Conservation (phyloP, 1,140 invertebrate species). For the Drosophila bipectinata region DNA sequence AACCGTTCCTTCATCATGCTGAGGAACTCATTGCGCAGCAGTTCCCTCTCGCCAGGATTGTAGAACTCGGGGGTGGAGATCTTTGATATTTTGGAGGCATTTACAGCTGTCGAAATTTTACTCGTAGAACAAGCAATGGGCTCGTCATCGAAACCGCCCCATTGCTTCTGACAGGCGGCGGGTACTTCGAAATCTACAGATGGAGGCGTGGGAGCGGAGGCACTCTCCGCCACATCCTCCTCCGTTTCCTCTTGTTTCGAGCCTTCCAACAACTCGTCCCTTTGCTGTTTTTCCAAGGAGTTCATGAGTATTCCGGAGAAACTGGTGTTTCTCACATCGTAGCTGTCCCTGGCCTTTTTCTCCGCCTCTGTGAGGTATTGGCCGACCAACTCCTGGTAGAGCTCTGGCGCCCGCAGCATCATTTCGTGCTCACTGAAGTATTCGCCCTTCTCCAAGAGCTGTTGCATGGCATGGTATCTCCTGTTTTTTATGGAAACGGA, state of each 20-base stretch:
- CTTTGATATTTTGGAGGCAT: conserved; percentile 38
- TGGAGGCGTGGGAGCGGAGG: background rate
- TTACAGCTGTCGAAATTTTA: conserved; percentile 57
- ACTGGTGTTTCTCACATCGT: conserved; percentile 86
- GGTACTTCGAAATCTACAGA: conserved; percentile 58
- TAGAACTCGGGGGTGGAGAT: conserved; percentile 83
- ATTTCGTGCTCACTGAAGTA: conserved; percentile 97
- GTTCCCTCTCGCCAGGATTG: conserved; percentile 85
- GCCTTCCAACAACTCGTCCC: conserved; percentile 86
- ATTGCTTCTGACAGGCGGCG: conserved; percentile 58
- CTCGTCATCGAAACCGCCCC: conserved; percentile 70
- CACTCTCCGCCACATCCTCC: background rate
- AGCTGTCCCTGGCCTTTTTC: conserved; percentile 87
- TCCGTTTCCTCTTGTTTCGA: conserved; percentile 23
- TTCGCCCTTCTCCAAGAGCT: conserved; percentile 88
- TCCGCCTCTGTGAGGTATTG: conserved; percentile 92
- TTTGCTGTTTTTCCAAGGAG: conserved; percentile 87
- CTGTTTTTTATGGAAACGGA: conserved; percentile 90
- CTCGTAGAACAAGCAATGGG: conserved; percentile 69
- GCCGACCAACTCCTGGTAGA: conserved; percentile 95
- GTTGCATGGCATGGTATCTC: conserved; percentile 92
- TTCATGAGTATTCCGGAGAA: conserved; percentile 89
- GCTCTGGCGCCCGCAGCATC: conserved; percentile 94
- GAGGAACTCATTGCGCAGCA: conserved; percentile 93
- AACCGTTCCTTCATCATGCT: conserved; percentile 95